Conservation (phyloP, 2,113 vertebrate genomes). For the Nesospiza acunhae region DNA sequence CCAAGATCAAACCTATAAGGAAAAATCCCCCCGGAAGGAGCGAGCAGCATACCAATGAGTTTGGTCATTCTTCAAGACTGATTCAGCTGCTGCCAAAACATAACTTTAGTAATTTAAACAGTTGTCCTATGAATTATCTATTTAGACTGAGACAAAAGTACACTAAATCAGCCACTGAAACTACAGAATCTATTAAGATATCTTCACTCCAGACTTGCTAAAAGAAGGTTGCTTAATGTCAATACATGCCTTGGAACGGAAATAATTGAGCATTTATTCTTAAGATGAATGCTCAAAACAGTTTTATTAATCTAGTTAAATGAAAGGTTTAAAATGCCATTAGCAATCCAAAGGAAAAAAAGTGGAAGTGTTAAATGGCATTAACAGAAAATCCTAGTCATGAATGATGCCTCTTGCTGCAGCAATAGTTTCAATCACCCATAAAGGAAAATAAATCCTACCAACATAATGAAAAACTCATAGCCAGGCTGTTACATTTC, state of each 20-base stretch:
- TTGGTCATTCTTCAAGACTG: not conserved
- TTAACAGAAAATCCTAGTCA: not conserved
- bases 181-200: not conserved
- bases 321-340: not conserved
- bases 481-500: not conserved
- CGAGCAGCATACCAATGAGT: not conserved
- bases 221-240: not conserved
- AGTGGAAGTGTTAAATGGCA: not conserved
- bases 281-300: not conserved
- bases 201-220: not conserved
- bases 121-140: not conserved
- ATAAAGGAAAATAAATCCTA: not conserved
- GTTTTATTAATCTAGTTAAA: not conserved
- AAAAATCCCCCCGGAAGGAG: not conserved
- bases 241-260: not conserved
- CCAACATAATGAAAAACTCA: not conserved
- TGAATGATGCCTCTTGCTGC: not conserved
- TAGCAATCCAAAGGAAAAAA: not conserved
- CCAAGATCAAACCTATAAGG: not conserved
- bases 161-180: not conserved
- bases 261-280: slow-evolving; percentile 9
- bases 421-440: not conserved
- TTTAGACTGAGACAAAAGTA: not conserved
- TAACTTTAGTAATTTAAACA: not conserved
- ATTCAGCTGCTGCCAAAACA: not conserved